phyloP scores from a whole-genome alignment of 2,888 invertebrate genomes.

The Rhagonycha lutea region DNA sequence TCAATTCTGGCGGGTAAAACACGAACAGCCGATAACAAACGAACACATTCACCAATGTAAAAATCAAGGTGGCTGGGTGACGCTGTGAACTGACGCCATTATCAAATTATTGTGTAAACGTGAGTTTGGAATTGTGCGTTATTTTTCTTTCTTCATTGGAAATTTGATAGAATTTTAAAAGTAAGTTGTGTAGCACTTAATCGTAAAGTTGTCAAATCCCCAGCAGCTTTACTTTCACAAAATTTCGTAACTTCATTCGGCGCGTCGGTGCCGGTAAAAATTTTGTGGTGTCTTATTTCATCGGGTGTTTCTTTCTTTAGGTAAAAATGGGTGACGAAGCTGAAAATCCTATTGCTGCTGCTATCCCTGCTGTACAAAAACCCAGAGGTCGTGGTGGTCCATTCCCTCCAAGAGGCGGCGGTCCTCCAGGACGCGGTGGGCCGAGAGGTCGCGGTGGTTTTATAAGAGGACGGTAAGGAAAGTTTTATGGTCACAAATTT shows the following conservation, averaged over 20 bases:
- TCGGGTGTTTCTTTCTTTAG: not conserved
- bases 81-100: not conserved
- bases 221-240: not conserved
- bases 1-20: not conserved
- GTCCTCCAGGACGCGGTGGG: constrained; percentile 31
- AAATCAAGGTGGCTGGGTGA: not conserved
- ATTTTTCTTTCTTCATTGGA: not conserved
- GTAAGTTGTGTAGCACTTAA: not conserved
- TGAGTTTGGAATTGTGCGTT: not conserved
- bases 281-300: not conserved
- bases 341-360: not conserved
- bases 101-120: not conserved
- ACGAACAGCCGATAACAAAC: not conserved
- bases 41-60: not conserved
- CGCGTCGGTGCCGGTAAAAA: not conserved
- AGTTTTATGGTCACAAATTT: not conserved
- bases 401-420: constrained; percentile 28
- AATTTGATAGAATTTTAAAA: not conserved
- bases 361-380: not conserved
- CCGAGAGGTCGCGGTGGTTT: constrained; percentile 23
- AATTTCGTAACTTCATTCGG: not conserved
- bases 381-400: constrained; percentile 16
- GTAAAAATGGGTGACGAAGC: constrained; percentile 12
- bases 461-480: constrained; percentile 24
- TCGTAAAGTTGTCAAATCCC: not conserved